phyloP scores from a whole-genome alignment of 1,140 invertebrate species.

The Sycobia sp. region DNA sequence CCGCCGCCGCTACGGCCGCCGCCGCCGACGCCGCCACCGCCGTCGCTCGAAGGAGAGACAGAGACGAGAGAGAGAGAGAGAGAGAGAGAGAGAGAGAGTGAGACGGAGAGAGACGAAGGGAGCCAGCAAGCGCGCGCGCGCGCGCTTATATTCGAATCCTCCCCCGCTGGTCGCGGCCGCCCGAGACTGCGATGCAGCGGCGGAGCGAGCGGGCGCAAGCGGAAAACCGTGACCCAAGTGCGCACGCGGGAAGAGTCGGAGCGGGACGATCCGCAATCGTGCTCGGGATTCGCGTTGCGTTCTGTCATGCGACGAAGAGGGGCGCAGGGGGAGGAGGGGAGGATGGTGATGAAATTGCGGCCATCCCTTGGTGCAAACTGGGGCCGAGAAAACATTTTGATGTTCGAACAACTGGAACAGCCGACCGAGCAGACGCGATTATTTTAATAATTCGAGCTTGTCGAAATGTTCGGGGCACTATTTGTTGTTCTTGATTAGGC shows the following conservation, averaged over 20 bases:
- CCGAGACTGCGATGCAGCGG: background rate
- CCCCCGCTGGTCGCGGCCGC: background rate
- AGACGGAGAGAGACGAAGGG: background rate
- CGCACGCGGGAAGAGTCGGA: background rate
- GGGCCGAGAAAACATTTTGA: no score
- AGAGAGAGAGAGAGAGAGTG: background rate
- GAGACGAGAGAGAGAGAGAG: background rate
- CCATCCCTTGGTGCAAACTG: no score
- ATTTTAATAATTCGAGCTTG: no score
- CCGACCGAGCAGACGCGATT: no score
- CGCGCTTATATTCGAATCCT: slow-evolving; percentile 12
- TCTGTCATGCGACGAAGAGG: no score
- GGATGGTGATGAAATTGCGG: no score
- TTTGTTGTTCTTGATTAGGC: no score
- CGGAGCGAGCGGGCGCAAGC: background rate
- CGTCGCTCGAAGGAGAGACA: background rate
- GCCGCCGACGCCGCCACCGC: background rate
- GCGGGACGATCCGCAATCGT: background rate
- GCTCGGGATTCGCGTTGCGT: no score
- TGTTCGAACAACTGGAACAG: no score
- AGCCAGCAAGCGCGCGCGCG: background rate
- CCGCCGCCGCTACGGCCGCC: background rate
- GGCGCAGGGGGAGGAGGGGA: background rate
- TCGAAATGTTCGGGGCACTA: no score
- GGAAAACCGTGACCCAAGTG: background rate